Evolutionary conservation across 1,140 invertebrate species (phyloP).

Genomic region (Drosophila nebulosa): DNA sequence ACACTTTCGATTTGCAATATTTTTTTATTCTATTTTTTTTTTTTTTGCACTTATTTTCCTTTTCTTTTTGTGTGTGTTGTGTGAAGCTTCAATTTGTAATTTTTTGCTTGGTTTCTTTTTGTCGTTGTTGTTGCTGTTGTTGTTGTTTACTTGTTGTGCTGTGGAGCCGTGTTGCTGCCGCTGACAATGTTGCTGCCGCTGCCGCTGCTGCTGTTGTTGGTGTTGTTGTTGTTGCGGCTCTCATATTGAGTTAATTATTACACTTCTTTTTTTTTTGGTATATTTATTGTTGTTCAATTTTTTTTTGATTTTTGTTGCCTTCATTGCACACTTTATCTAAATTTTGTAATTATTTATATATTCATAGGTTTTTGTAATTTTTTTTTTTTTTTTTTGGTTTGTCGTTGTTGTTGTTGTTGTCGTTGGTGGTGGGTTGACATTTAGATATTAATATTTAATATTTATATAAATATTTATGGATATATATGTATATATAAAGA

Average conservation of each 20-base stretch:
- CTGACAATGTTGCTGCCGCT: neutral
- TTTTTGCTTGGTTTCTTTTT: neutral
- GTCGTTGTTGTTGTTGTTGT: slow-evolving; percentile 16
- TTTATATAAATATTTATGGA: neutral
- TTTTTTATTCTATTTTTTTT: slow-evolving; percentile 5
- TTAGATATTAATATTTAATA: neutral
- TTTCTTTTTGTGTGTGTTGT: neutral
- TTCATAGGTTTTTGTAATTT: neutral
- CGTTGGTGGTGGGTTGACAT: slow-evolving; percentile 9
- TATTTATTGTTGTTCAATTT: slow-evolving; percentile 13
- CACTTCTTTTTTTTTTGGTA: slow-evolving; percentile 9
- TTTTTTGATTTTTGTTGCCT: slow-evolving; percentile 19
- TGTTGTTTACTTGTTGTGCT: neutral
- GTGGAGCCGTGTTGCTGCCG: neutral
- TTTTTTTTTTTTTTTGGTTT: neutral
- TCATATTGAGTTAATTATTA: slow-evolving; percentile 4
- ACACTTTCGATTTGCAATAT: slow-evolving; percentile 9
- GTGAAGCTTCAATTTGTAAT: neutral
- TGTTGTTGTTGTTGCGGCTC: slow-evolving; percentile 6
- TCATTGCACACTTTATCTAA: neutral
- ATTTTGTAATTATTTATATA: neutral
- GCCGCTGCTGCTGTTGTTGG: neutral
- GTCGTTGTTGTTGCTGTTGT: neutral
- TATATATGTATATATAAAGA: slow-evolving; percentile 42
- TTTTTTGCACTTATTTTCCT: slow-evolving; percentile 6